A percentile compares a stretch with the other conserved stretches of the same genome.
phyloP scores from a whole-genome alignment of 2,888 invertebrate genomes.

The Baronia brevicornis region DNA sequence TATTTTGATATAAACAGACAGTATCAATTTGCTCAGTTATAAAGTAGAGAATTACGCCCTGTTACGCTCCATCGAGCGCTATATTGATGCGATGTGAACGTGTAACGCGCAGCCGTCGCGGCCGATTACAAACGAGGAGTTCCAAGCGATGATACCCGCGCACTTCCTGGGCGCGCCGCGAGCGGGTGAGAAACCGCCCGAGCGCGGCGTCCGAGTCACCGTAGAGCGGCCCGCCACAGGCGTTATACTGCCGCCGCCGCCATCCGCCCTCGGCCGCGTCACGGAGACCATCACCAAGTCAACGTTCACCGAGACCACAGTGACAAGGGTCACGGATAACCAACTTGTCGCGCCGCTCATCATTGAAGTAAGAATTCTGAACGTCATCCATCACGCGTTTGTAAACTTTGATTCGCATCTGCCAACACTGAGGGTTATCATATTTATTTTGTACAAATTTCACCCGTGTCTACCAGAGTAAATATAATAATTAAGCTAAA shows the following conservation, averaged over 20 bases:
- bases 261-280: conserved; percentile 88
- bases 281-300: conserved; percentile 97
- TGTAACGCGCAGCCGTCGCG: conserved; percentile 80
- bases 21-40: no score
- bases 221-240: conserved; percentile 88
- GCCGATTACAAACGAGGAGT: conserved; percentile 94
- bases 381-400: no score
- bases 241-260: conserved; percentile 85
- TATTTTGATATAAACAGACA: no score
- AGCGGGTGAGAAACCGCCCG: conserved; percentile 42
- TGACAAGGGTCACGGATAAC: conserved; percentile 95
- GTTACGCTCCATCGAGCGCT: conserved; percentile 2
- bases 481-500: no score
- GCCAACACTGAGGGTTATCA: no score
- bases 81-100: conserved; percentile 63
- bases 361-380: conserved; percentile 88
- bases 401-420: no score
- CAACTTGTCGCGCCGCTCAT: conserved; percentile 89
- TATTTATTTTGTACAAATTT: no score
- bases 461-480: no score
- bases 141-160: conserved; percentile 95
- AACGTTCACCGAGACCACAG: conserved; percentile 95
- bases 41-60: no score
- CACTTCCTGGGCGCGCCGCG: conserved; percentile 82
- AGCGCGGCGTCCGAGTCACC: conserved; percentile 76